Percentiles rank a stretch among this genome's conserved stretches.
These are phyloP conservation scores for Dendrophyllia cribrosa DNA, from an alignment of 64 coral and sea anemone species.

Conservation along the genomic window DNA sequence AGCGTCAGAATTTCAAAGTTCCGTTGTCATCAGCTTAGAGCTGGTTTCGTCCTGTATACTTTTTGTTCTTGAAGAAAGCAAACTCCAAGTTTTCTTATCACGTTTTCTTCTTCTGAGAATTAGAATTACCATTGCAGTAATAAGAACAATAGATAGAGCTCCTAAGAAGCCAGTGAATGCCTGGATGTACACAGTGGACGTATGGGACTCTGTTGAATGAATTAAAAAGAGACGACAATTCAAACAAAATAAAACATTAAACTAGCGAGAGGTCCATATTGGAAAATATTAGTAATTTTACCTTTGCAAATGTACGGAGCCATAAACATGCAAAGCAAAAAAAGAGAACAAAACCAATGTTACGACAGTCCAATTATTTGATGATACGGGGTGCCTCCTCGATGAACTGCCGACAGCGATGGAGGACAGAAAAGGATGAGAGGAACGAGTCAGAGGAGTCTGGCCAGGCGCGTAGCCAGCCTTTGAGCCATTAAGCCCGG, in stretches of 20 bases:
- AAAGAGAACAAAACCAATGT: no score
- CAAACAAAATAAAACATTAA: no score
- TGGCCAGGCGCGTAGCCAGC: no score
- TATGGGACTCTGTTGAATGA: background rate
- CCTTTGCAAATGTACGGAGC: no score
- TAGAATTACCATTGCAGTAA: constrained; percentile 6
- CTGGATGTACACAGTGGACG: background rate
- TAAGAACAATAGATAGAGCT: background rate
- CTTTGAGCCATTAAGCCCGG: no score
- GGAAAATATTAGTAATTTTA: background rate
- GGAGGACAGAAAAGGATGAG: no score
- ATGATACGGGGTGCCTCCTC: no score
- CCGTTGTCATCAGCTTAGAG: background rate
- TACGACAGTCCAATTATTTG: no score
- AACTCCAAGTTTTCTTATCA: background rate
- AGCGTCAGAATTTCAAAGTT: background rate
- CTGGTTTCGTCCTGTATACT: background rate
- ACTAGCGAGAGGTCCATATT: background rate
- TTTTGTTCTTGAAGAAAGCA: background rate
- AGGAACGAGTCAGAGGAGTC: no score
- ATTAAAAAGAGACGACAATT: background rate
- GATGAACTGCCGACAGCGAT: no score
- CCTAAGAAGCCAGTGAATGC: background rate
- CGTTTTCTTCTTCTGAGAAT: background rate
- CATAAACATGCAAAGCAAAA: no score